Evolutionary conservation across 2,113 vertebrate genomes (phyloP).

Genomic region (Sinosuthora webbiana): DNA sequence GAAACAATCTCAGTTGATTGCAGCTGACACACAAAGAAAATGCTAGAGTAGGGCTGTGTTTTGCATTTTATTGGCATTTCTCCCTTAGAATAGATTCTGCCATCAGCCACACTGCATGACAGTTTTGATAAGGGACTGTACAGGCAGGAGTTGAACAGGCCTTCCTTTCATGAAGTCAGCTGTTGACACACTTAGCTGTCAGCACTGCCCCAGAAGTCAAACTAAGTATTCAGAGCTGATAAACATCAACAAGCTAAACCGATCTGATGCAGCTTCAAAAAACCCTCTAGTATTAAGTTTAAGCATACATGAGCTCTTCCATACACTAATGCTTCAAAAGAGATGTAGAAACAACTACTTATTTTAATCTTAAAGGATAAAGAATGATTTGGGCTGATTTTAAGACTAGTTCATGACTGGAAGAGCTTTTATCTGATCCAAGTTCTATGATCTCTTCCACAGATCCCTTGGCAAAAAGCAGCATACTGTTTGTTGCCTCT

Average conservation of each 20-base stretch:
- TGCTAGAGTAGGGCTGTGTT: neutral
- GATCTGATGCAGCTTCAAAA: neutral
- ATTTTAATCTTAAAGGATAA: neutral
- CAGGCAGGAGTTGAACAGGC: neutral
- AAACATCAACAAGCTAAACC: neutral
- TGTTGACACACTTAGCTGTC: neutral
- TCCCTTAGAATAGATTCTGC: neutral
- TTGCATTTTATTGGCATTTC: neutral
- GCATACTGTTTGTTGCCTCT: neutral
- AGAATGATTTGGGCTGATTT: neutral
- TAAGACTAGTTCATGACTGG: neutral
- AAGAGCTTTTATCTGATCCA: neutral
- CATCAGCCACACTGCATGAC: neutral
- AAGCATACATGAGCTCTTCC: neutral
- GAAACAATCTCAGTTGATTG: neutral
- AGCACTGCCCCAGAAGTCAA: neutral
- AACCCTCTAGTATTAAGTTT: neutral
- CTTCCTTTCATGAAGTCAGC: neutral
- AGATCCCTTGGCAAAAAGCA: neutral
- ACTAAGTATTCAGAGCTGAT: neutral
- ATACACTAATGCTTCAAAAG: neutral
- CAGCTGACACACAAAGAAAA: neutral
- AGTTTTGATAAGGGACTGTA: neutral
- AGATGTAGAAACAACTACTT: neutral
- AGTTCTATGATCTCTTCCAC: neutral